These are phyloP conservation scores for Scalopus aquaticus DNA, from an alignment of 2,113 vertebrate species.

Conservation along the genomic window DNA sequence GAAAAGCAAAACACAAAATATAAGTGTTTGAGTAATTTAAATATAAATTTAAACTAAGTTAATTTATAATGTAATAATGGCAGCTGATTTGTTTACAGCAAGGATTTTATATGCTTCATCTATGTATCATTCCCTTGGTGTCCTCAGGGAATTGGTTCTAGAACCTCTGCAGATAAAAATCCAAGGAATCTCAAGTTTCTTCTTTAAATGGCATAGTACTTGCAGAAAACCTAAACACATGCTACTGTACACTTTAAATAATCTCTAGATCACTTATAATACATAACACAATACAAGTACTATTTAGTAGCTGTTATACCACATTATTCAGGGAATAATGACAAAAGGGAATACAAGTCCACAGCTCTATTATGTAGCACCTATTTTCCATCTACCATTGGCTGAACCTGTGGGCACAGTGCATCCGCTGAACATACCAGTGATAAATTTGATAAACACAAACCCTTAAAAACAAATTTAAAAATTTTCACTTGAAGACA, in stretches of 20 bases:
- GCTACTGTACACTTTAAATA: not conserved
- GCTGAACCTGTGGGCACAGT: not conserved
- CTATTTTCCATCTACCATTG: not conserved
- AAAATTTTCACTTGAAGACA: slow-evolving; percentile 39
- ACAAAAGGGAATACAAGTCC: not conserved
- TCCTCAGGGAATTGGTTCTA: not conserved
- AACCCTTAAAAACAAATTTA: not conserved
- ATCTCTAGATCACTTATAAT: not conserved
- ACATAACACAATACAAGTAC: not conserved
- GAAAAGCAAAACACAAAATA: slow-evolving; percentile 76
- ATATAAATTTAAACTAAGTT: slow-evolving; percentile 35
- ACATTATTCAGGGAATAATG: not conserved
- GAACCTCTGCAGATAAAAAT: not conserved
- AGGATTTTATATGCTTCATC: not conserved
- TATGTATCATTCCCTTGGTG: not conserved
- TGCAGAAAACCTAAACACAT: not conserved
- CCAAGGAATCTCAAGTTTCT: not conserved
- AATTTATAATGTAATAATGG: not conserved
- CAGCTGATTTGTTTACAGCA: slow-evolving; percentile 7
- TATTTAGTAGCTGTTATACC: not conserved
- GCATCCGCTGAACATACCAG: not conserved
- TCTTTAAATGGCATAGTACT: not conserved
- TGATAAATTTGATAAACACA: slow-evolving; percentile 18
- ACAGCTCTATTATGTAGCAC: not conserved
- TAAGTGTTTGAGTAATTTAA: slow-evolving; percentile 60